phyloP scores from a whole-genome alignment of 53 echinoderm and acorn worm genomes.

The Glandiceps talaboti region DNA sequence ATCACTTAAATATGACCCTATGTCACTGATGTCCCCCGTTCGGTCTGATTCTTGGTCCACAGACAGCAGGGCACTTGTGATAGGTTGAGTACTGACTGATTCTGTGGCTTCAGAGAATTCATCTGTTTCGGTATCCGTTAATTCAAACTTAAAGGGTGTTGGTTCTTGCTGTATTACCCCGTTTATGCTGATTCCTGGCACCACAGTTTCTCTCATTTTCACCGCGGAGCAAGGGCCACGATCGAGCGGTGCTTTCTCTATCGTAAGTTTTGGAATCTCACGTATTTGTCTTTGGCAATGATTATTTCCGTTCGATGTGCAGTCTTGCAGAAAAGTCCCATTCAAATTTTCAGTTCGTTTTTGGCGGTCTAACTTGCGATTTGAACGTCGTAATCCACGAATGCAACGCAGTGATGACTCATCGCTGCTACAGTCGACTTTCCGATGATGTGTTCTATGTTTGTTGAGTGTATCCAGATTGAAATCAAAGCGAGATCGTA shows the following conservation, averaged over 20 bases:
- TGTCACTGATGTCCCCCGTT: background rate
- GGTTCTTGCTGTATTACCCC: slow-evolving; percentile 48
- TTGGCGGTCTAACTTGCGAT: background rate
- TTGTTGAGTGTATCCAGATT: background rate
- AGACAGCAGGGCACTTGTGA: background rate
- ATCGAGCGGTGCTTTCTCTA: background rate
- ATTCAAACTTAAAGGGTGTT: background rate
- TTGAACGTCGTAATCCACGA: background rate
- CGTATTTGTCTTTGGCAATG: background rate
- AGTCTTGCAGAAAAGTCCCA: background rate
- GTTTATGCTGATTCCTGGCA: slow-evolving; percentile 60
- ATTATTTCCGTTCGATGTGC: background rate
- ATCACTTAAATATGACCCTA: slow-evolving; percentile 44
- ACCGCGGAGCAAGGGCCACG: background rate
- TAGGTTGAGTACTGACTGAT: background rate
- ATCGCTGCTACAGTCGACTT: background rate
- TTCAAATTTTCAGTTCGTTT: background rate
- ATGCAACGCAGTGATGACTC: background rate
- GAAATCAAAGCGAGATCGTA: background rate
- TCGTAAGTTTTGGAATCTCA: background rate
- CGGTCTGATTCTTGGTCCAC: background rate
- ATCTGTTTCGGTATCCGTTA: background rate
- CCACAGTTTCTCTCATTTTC: slow-evolving; percentile 19
- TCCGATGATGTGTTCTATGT: background rate
- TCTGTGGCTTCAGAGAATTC: background rate